Conservation (phyloP, 2,113 vertebrate genomes). For the Microcebus ravelobensis region DNA sequence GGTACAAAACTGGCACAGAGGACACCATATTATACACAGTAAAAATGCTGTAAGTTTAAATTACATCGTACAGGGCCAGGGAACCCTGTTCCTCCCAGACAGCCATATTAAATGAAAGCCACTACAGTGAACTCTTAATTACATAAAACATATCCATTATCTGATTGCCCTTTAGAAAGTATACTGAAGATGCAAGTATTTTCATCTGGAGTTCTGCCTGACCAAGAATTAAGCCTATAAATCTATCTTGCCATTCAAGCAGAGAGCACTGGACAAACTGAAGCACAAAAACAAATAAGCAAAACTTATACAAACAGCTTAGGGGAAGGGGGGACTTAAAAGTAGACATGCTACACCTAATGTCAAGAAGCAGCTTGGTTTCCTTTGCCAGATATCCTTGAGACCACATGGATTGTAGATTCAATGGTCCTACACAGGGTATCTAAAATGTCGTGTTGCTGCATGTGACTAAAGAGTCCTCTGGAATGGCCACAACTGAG, state of each 20-base stretch:
- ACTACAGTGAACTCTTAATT: slow-evolving; percentile 94
- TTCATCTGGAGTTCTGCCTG: slow-evolving; percentile 88
- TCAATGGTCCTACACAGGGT: slow-evolving; percentile 98
- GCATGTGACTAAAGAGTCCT: slow-evolving; percentile 88
- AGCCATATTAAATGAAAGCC: slow-evolving; percentile 96
- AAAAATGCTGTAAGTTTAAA: slow-evolving; percentile 99
- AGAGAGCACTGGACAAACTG: slow-evolving; percentile 92
- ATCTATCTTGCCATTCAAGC: slow-evolving; percentile 93
- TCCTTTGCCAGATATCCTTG: slow-evolving; percentile 93
- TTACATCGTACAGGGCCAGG: slow-evolving; percentile 91
- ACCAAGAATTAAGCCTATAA: slow-evolving; percentile 89
- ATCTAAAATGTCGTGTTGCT: slow-evolving; percentile 96
- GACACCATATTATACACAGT: slow-evolving; percentile 98
- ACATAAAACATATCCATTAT: slow-evolving; percentile 92
- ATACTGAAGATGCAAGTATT: slow-evolving; percentile 90
- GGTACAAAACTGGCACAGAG: slow-evolving; percentile 99
- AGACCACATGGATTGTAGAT: slow-evolving; percentile 95
- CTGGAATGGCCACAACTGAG: slow-evolving; percentile 90
- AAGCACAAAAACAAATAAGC: slow-evolving; percentile 91
- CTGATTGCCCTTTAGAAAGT: slow-evolving; percentile 95
- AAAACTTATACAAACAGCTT: slow-evolving; percentile 89
- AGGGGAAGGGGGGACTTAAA: slow-evolving; percentile 74
- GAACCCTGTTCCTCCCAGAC: slow-evolving; percentile 93
- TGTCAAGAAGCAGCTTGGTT: slow-evolving; percentile 95
- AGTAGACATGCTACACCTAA: slow-evolving; percentile 89